Evolutionary conservation across 2,888 invertebrate genomes (phyloP).

Genomic region (Nyleta sp.): DNA sequence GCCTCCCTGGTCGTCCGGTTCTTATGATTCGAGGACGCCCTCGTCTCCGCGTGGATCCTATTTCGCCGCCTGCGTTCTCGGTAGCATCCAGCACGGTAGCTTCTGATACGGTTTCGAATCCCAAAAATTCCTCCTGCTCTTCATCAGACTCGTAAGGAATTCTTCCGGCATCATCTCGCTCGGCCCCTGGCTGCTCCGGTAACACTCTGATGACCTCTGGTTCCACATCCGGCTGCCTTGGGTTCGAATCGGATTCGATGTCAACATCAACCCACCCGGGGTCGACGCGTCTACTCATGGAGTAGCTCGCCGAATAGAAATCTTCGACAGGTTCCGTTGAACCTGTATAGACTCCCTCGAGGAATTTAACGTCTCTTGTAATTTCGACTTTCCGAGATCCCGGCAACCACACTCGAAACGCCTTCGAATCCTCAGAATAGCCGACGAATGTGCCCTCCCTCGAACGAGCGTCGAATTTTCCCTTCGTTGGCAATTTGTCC

Average conservation of each 20-base stretch:
- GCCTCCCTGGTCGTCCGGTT: constrained; percentile 41
- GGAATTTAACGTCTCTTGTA: not conserved
- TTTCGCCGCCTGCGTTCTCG: not conserved
- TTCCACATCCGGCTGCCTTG: not conserved
- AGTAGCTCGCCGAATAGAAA: not conserved
- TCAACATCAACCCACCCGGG: not conserved
- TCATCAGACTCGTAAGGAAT: not conserved
- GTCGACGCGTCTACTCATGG: not conserved
- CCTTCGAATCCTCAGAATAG: constrained; percentile 70
- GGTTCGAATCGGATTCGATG: not conserved
- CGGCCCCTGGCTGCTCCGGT: not conserved
- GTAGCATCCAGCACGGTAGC: no score
- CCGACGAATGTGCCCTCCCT: constrained; percentile 6
- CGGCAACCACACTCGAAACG: not conserved
- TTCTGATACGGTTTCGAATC: not conserved
- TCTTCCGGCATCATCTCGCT: not conserved
- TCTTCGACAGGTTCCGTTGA: not conserved
- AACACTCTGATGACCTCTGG: not conserved
- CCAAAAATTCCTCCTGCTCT: not conserved
- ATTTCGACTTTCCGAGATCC: not conserved
- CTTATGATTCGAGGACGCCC: constrained; percentile 1
- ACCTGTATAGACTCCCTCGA: not conserved
- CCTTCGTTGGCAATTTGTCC: not conserved
- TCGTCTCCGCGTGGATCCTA: not conserved
- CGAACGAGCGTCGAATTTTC: constrained; percentile 2